Percentiles rank a stretch among this genome's conserved stretches.
Evolutionary conservation across 92 coral and sea anemone species (phyloP).

Genomic region (Diadumene lineata): DNA sequence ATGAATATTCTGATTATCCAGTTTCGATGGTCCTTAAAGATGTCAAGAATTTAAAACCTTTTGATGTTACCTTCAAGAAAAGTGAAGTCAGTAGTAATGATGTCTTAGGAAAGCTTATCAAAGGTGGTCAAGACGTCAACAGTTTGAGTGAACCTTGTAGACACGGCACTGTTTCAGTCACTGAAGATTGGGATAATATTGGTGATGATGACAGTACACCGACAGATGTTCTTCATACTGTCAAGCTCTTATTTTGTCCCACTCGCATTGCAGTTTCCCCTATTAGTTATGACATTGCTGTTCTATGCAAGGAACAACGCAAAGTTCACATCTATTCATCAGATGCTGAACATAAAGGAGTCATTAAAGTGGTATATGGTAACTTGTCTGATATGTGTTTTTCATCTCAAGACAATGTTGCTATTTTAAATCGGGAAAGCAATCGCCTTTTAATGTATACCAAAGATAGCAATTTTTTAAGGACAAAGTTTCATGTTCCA

Average conservation of each 20-base stretch:
- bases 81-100: not conserved
- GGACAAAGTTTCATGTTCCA: not conserved
- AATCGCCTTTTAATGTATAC: constrained; percentile 18
- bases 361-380: constrained; percentile 14
- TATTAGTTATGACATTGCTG: constrained; percentile 9
- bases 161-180: not conserved
- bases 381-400: constrained; percentile 21
- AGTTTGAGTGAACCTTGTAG: not conserved
- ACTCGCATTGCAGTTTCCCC: constrained; percentile 23
- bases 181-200: not conserved
- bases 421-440: constrained; percentile 28
- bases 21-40: not conserved
- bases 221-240: not conserved
- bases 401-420: constrained; percentile 4
- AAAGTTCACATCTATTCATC: constrained; percentile 15
- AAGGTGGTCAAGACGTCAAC: not conserved
- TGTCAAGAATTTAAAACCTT: not conserved
- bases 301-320: constrained; percentile 13
- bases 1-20: constrained; percentile 20
- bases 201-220: not conserved
- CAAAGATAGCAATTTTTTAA: constrained; percentile 15
- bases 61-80: constrained; percentile 18
- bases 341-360: not conserved
- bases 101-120: constrained; percentile 10
- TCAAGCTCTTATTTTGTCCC: constrained; percentile 15